Evolutionary conservation across 2,113 vertebrate genomes (phyloP).

Genomic region (Lota lota): DNA sequence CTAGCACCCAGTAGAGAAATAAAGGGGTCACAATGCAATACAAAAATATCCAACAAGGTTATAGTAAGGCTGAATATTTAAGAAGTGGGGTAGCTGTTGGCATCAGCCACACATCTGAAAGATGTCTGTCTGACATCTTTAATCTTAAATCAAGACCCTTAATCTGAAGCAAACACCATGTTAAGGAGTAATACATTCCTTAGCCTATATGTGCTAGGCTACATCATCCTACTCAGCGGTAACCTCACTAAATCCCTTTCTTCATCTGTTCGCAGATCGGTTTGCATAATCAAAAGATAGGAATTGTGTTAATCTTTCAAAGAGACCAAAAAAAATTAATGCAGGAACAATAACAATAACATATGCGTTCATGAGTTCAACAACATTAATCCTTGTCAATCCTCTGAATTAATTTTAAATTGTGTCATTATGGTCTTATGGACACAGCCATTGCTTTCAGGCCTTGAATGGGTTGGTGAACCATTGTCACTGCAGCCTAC

Average conservation of each 20-base stretch:
- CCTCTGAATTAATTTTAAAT: conserved; percentile 25
- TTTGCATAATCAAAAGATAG: conserved; percentile 70
- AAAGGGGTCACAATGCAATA: neutral
- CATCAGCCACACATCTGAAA: conserved; percentile 3
- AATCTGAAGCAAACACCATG: conserved; percentile 57
- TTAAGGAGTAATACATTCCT: conserved; percentile 52
- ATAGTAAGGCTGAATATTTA: neutral
- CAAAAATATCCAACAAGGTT: neutral
- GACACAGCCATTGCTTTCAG: no score
- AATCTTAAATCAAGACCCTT: conserved; percentile 64
- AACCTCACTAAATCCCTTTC: conserved; percentile 60
- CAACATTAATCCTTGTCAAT: conserved; percentile 41
- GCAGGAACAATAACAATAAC: conserved; percentile 50
- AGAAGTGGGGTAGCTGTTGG: conserved; percentile 12
- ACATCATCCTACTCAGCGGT: conserved; percentile 54
- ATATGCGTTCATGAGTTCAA: conserved; percentile 48
- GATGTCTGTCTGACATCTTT: conserved; percentile 59
- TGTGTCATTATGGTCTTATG: conserved; percentile 17
- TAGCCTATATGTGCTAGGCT: conserved; percentile 40
- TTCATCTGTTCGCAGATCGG: conserved; percentile 42
- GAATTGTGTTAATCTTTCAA: conserved; percentile 71
- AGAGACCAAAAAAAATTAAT: conserved; percentile 45
- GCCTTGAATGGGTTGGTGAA: no score
- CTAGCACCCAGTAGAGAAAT: neutral
- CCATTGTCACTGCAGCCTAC: no score